Evolutionary conservation across 2,797 vertebrate species (phyloP), one percentile per base, ranked within the genome.

Genomic region (Hozukius guyotensis): DNA sequence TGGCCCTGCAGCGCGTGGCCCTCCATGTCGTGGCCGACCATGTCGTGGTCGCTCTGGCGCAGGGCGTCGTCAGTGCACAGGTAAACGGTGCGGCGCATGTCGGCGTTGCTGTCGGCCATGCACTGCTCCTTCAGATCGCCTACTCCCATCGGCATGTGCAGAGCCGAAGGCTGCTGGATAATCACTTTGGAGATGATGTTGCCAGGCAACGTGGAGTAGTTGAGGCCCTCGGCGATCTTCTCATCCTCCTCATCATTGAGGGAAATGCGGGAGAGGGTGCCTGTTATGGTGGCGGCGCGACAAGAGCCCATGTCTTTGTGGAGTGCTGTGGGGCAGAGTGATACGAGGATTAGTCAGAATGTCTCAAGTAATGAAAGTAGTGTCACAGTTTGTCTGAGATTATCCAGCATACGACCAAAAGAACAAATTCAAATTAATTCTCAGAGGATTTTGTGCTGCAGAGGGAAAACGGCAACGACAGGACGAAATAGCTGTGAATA

Each of bases 101-200:
- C 99, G 0, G 94, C 95, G n/a, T 75, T 80, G 90, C 97, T 95
- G 91, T 99, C 98, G 52, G 95, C 97, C 90, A 98, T 90, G 93
- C 98, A 98, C 75, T 97, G 97, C 60, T 97, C 98, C 56, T 97
- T 96, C 84, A 97, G 96, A 16, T 98, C 98, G 9, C 96, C 96
- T 96, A 98, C 95, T 87, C 97, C 96, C 96, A 98, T 97, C 2
- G 98, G 96, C 97, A 99, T 97, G 92, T 99, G 98, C 83, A 99
- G 94, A 52, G 96, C 97, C 3, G 97, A 96, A 60, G 98, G 98
- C 89, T 99, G 99, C 93, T 99, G 98, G 93, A 99, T 99, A 88
- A 99, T 97, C 90, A 99, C 99, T 96, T 99, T 99, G 90, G 99
- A 99, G 93, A 99, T 98, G 93, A 99, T 98, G 87, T 98, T 99